A percentile compares a stretch with the other conserved stretches of the same genome.
Conservation (phyloP, 35 echinoderm and acorn worm genomes). For the Patiria miniata region DNA sequence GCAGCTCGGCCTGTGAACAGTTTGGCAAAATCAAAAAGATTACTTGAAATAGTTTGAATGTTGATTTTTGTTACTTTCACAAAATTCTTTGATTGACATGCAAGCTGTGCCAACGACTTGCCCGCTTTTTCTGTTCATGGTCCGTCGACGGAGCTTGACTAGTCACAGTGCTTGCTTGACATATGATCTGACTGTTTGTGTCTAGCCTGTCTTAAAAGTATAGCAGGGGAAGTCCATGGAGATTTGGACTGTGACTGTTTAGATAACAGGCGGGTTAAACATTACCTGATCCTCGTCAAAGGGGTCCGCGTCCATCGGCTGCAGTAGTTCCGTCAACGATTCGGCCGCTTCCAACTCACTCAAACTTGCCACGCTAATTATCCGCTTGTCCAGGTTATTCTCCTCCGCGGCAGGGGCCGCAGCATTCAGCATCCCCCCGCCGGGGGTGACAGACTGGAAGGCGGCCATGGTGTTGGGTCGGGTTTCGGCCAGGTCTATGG, state of each 20-base stretch:
- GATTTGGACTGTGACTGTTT: no score
- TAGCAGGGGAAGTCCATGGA: no score
- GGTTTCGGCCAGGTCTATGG: conserved; percentile 86
- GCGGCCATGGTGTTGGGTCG: conserved; percentile 75
- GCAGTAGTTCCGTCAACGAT: conserved; percentile 53
- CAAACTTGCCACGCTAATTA: conserved; percentile 74
- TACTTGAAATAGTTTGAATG: no score
- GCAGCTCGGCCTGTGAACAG: conserved; percentile 68
- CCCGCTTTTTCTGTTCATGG: no score
- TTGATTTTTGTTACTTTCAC: no score
- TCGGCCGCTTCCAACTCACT: conserved; percentile 41
- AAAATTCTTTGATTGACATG: no score
- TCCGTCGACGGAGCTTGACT: no score
- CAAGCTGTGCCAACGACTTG: no score
- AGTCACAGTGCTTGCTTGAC: no score
- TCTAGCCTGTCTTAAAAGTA: no score
- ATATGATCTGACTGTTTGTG: no score
- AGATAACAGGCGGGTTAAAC: no score
- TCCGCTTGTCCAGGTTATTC: conserved; percentile 44
- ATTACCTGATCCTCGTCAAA: conserved; percentile 94
- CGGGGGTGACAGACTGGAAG: conserved; percentile 81
- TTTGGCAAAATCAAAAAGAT: background rate
- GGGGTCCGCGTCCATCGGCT: conserved; percentile 73
- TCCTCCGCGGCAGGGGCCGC: conserved; percentile 3
- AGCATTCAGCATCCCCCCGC: conserved; percentile 35